Conservation (phyloP, 2,113 vertebrate species). For the Misgurnus anguillicaudatus region DNA sequence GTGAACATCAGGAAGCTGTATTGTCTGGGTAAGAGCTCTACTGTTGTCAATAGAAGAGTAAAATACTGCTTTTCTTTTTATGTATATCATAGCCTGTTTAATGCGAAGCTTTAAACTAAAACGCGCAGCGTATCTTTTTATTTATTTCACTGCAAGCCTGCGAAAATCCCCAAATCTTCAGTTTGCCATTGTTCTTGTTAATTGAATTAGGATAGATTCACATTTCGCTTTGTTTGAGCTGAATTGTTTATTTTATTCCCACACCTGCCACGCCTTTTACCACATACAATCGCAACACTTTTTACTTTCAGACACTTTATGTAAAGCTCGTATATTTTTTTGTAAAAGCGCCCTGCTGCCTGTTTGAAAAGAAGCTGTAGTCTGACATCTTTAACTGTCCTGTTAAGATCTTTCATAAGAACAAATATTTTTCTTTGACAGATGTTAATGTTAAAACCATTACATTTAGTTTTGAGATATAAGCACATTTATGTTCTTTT, state of each 20-base stretch:
- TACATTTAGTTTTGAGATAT: background rate
- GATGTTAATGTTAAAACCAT: background rate
- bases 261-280: background rate
- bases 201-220: background rate
- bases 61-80: background rate
- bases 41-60: slow-evolving; percentile 25
- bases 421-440: background rate
- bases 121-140: background rate
- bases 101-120: background rate
- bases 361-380: background rate
- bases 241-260: background rate
- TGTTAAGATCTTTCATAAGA: background rate
- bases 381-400: background rate
- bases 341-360: background rate
- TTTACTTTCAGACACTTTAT: background rate
- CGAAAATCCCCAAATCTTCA: background rate
- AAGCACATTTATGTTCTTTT: background rate
- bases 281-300: background rate
- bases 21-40: slow-evolving; percentile 74
- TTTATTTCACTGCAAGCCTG: background rate
- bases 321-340: background rate
- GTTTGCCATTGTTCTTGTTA: background rate
- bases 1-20: slow-evolving; percentile 77
- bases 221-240: background rate
- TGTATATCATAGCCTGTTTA: background rate